These are phyloP conservation scores for Scaptomyza caliginosa DNA, from an alignment of 2,888 invertebrate genomes.

Conservation along the genomic window DNA sequence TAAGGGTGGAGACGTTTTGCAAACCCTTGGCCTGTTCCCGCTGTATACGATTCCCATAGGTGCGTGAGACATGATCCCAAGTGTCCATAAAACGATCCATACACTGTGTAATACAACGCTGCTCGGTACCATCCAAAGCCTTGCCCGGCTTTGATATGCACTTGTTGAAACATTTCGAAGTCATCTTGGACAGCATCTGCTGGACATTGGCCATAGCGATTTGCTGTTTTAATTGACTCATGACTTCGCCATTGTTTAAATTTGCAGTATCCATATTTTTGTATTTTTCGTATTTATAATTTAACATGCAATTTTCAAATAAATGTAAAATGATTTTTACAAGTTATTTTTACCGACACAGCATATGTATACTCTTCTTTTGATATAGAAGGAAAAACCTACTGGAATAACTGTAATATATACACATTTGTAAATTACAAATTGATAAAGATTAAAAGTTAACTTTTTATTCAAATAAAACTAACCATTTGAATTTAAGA, in stretches of 20 bases:
- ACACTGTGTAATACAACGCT: slow-evolving; percentile 96
- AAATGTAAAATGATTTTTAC: background rate
- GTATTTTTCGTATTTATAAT: background rate
- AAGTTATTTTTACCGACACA: background rate
- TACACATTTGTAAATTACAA: background rate
- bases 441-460: background rate
- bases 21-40: slow-evolving; percentile 85
- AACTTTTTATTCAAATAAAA: background rate
- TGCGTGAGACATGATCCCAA: slow-evolving; percentile 95
- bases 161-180: slow-evolving; percentile 98
- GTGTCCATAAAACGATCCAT: slow-evolving; percentile 99
- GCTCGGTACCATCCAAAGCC: slow-evolving; percentile 93
- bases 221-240: slow-evolving; percentile 97
- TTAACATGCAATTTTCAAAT: slow-evolving; percentile 38
- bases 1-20: slow-evolving; percentile 15
- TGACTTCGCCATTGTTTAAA: slow-evolving; percentile 92
- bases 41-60: slow-evolving; percentile 93
- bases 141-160: slow-evolving; percentile 96
- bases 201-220: slow-evolving; percentile 97
- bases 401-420: background rate
- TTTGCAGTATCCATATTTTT: slow-evolving; percentile 85
- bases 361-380: background rate
- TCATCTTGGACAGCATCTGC: slow-evolving; percentile 95
- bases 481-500: slow-evolving; percentile 40
- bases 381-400: slow-evolving; percentile 2